A percentile compares a stretch with the other conserved stretches of the same genome.
These are phyloP conservation scores for Dryobates pubescens DNA, from an alignment of 2,797 vertebrate genomes.

Conservation along the genomic window DNA sequence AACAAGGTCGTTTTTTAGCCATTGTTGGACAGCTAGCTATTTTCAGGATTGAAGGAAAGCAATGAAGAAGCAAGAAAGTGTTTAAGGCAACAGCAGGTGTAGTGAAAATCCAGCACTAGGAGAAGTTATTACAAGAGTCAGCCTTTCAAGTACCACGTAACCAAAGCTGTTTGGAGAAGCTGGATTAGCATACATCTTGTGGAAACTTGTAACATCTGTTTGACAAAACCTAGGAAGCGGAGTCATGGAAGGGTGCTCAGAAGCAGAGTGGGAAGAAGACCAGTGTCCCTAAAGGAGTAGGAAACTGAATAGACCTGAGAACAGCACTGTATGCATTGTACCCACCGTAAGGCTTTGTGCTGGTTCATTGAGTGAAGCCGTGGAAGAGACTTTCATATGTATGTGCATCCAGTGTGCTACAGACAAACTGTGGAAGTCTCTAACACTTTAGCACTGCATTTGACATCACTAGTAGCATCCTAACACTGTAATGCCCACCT, in stretches of 20 bases:
- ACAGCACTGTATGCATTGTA: not conserved
- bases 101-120: not conserved
- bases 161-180: not conserved
- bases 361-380: not conserved
- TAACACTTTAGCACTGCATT: not conserved
- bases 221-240: not conserved
- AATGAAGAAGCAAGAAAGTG: not conserved
- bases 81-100: not conserved
- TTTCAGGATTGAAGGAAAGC: not conserved
- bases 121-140: not conserved
- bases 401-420: not conserved
- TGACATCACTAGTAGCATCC: not conserved
- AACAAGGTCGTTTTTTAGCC: not conserved
- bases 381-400: not conserved
- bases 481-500: not conserved
- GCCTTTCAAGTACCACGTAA: not conserved
- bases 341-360: not conserved
- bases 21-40: not conserved
- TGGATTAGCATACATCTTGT: too few relatives aligned
- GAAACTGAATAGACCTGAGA: not conserved
- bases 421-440: not conserved
- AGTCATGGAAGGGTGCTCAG: not conserved
- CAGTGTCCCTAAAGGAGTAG: fast-evolving
- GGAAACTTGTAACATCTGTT: not conserved
- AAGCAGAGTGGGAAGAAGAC: not conserved